phyloP scores from a whole-genome alignment of 2,888 invertebrate species.

The Philonicus albiceps region DNA sequence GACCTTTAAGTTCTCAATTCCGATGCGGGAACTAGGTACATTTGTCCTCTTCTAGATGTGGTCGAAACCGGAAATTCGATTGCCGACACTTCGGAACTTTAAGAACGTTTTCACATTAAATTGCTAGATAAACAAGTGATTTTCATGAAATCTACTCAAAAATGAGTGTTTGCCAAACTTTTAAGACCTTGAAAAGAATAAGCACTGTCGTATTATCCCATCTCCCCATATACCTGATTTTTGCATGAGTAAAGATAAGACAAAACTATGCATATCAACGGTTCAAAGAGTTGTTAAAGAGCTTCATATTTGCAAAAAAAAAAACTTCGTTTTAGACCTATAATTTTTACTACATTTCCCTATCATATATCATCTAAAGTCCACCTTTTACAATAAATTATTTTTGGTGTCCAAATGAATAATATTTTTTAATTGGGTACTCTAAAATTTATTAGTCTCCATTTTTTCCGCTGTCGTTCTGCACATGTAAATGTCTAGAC shows the following conservation, averaged over 20 bases:
- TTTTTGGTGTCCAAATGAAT: background rate
- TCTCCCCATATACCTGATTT: background rate
- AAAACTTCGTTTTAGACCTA: no score
- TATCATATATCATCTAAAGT: background rate
- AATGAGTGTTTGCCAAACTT: background rate
- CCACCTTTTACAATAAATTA: background rate
- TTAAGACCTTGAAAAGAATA: background rate
- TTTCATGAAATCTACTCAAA: background rate
- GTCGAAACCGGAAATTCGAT: background rate
- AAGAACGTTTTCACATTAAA: background rate
- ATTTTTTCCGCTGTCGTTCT: background rate
- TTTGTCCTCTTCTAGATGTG: no score
- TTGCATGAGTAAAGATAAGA: background rate
- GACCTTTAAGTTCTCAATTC: background rate
- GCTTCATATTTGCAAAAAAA: background rate
- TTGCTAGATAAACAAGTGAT: background rate
- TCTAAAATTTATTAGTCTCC: background rate
- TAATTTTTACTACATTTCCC: background rate
- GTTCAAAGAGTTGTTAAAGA: background rate
- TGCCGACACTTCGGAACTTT: background rate
- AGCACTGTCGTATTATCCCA: background rate
- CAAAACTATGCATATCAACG: background rate
- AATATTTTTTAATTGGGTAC: background rate
- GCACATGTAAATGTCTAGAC: slow-evolving; percentile 13
- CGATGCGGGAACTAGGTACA: background rate